phyloP scores from a whole-genome alignment of 2,113 vertebrate genomes.

The Ciconia boyciana region DNA sequence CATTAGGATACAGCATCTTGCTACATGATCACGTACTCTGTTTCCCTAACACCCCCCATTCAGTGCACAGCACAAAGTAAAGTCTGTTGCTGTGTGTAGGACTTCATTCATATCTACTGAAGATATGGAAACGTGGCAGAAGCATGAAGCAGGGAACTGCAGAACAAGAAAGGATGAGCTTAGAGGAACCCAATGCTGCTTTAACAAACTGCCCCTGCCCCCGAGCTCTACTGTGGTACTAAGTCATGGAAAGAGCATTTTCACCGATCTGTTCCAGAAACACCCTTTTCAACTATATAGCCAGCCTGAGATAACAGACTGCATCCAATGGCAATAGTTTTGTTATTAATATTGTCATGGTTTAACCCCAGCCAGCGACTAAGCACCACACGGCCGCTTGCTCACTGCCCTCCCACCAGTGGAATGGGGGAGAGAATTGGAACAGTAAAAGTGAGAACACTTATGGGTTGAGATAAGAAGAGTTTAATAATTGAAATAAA shows the following conservation, averaged over 20 bases:
- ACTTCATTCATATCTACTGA: background rate
- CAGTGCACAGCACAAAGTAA: background rate
- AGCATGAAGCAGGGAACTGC: background rate
- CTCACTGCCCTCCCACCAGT: too few species aligned
- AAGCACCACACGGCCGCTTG: too few species aligned
- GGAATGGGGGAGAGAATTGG: too few species aligned
- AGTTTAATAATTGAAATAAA: too few species aligned
- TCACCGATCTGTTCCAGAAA: background rate
- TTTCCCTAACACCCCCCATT: background rate
- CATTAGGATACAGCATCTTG: background rate
- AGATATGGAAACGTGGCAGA: background rate
- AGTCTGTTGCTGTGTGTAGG: background rate
- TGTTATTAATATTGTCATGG: background rate
- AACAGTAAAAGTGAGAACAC: too few species aligned
- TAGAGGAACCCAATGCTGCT: background rate
- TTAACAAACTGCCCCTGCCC: background rate
- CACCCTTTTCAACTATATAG: background rate
- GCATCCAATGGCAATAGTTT: background rate
- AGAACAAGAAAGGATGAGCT: background rate
- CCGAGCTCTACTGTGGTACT: background rate
- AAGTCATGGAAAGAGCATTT: background rate
- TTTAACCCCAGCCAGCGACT: too few species aligned
- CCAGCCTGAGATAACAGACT: background rate
- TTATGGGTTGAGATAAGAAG: too few species aligned
- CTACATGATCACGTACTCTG: background rate